phyloP scores from a whole-genome alignment of 2,888 invertebrate species.

The Temnothorax ravouxi region DNA sequence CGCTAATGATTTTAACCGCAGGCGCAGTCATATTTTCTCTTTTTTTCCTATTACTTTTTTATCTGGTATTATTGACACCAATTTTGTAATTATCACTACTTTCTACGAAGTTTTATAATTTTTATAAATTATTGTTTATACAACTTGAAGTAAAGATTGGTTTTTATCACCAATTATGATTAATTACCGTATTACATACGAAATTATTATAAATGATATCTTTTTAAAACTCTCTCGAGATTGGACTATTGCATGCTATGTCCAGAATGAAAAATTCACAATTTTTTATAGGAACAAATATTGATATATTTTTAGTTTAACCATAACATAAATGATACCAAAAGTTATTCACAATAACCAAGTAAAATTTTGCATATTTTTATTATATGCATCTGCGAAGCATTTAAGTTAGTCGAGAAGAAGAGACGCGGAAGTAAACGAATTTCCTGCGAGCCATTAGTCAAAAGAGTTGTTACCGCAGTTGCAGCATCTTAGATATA shows the following conservation, averaged over 20 bases:
- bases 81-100: constrained; percentile 12
- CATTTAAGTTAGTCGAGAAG: constrained; percentile 22
- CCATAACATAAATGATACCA: neutral
- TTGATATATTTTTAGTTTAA: neutral
- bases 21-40: constrained; percentile 20
- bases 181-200: neutral
- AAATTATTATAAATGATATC: neutral
- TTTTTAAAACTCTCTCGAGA: neutral
- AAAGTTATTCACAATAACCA: neutral
- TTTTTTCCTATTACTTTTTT: constrained; percentile 31
- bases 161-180: neutral
- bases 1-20: constrained; percentile 30
- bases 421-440: constrained; percentile 17
- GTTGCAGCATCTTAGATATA: constrained; percentile 7
- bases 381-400: neutral
- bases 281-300: neutral
- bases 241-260: constrained; percentile 12
- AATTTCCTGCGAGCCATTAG: constrained; percentile 43
- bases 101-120: neutral
- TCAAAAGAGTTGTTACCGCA: constrained; percentile 46
- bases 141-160: neutral
- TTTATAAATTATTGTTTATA: neutral
- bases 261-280: neutral
- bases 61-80: neutral
- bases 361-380: constrained; percentile 37